phyloP scores from a whole-genome alignment of 1,140 invertebrate species.

The Forficula auricularia region DNA sequence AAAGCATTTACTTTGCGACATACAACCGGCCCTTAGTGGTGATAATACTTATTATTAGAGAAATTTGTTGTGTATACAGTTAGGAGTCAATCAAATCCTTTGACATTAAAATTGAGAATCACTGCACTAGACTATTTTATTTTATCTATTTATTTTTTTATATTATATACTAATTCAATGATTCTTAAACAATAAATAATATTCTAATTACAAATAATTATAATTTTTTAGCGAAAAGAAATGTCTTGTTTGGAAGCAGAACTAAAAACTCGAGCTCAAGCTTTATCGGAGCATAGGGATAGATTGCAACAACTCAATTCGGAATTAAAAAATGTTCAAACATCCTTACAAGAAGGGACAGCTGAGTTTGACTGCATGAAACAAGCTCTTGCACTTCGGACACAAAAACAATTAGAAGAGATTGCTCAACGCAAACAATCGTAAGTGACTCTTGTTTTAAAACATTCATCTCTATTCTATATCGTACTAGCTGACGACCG shows the following conservation, averaged over 20 bases:
- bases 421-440: conserved; percentile 26
- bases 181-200: too few relatives aligned
- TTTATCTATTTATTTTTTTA: too few relatives aligned
- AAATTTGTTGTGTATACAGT: too few relatives aligned
- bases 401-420: conserved; percentile 30
- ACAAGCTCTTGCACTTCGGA: conserved; percentile 26
- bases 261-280: conserved; percentile 36
- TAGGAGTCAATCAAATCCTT: too few relatives aligned
- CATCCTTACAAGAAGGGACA: conserved; percentile 13
- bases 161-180: too few relatives aligned
- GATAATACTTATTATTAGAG: too few relatives aligned
- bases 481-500: too few relatives aligned
- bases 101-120: too few relatives aligned
- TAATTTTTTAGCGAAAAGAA: conserved; percentile 32
- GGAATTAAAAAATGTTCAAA: conserved; percentile 32
- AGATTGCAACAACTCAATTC: conserved; percentile 42
- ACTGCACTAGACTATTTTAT: too few relatives aligned
- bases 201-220: background rate
- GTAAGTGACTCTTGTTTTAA: too few relatives aligned
- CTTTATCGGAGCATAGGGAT: conserved; percentile 37
- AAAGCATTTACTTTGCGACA: too few relatives aligned
- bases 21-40: too few relatives aligned
- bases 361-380: conserved; percentile 25
- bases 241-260: conserved; percentile 43
- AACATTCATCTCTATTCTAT: background rate